Conservation (phyloP, 2,888 invertebrate genomes). For the Cephus runcator region DNA sequence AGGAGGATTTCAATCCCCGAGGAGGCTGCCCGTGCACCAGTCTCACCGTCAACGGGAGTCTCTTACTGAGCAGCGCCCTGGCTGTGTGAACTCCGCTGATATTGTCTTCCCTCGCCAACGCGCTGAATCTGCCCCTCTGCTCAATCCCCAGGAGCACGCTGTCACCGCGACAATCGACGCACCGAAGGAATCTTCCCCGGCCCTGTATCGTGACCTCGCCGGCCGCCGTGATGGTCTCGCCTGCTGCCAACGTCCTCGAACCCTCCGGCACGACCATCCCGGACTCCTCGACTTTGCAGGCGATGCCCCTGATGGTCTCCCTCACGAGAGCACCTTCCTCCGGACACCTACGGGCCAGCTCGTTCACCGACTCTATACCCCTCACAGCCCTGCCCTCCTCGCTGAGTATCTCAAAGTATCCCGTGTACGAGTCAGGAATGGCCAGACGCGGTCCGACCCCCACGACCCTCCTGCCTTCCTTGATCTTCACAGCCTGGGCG, state of each 20-base stretch:
- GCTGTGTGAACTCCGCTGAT: slow-evolving; percentile 95
- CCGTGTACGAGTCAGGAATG: slow-evolving; percentile 90
- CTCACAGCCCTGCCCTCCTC: slow-evolving; percentile 93
- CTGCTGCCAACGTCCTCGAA: slow-evolving; percentile 81
- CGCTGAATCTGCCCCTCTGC: slow-evolving; percentile 91
- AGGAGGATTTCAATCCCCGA: slow-evolving; percentile 82
- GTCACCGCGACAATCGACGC: slow-evolving; percentile 87
- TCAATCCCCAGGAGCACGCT: slow-evolving; percentile 85
- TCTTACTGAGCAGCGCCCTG: slow-evolving; percentile 86
- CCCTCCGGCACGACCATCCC: slow-evolving; percentile 75
- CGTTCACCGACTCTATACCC: slow-evolving; percentile 88
- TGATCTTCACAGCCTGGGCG: slow-evolving; percentile 89
- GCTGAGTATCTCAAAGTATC: slow-evolving; percentile 93
- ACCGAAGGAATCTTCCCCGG: slow-evolving; percentile 84
- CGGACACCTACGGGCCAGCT: slow-evolving; percentile 80
- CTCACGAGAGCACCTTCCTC: slow-evolving; percentile 83
- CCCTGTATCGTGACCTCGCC: slow-evolving; percentile 76
- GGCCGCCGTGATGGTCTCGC: slow-evolving; percentile 84
- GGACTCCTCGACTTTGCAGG: slow-evolving; percentile 60
- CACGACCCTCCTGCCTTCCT: slow-evolving; percentile 85
- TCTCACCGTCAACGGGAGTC: slow-evolving; percentile 91
- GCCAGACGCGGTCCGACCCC: slow-evolving; percentile 85
- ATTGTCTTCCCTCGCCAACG: slow-evolving; percentile 91
- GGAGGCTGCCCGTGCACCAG: slow-evolving; percentile 92
- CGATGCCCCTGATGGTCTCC: slow-evolving; percentile 78